Evolutionary conservation across 2,888 invertebrate genomes (phyloP).

Genomic region (Oscheius sp.): DNA sequence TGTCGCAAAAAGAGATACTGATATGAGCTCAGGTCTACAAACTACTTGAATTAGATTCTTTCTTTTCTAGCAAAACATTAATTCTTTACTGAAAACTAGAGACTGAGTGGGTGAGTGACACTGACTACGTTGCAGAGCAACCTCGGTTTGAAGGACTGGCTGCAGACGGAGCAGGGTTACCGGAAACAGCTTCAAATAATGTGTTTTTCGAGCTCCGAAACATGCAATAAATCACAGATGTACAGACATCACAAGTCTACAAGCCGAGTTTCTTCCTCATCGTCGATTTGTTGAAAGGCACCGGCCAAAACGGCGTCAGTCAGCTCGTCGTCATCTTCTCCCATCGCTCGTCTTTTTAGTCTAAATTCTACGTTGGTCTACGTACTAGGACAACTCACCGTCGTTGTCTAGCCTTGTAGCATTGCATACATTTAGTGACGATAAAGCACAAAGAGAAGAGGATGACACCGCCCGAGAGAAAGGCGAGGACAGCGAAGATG

Average conservation of each 20-base stretch:
- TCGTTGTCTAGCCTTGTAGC: constrained; percentile 55
- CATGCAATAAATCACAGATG: constrained; percentile 1
- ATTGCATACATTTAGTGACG: constrained; percentile 56
- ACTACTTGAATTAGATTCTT: too few relatives aligned
- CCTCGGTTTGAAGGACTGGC: constrained; percentile 9
- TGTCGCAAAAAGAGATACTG: too few relatives aligned
- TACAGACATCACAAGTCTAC: constrained; percentile 15
- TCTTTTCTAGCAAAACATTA: too few relatives aligned
- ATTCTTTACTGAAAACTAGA: too few relatives aligned
- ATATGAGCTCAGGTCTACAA: too few relatives aligned
- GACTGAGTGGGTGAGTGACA: not conserved
- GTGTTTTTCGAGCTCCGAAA: not conserved
- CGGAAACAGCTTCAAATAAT: not conserved
- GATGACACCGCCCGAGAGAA: constrained; percentile 50
- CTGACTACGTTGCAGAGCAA: constrained; percentile 7
- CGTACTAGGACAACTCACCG: constrained; percentile 32
- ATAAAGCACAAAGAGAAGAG: constrained; percentile 55
- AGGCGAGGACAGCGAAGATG: constrained; percentile 49
- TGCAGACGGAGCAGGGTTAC: not conserved
- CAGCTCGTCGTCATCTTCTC: constrained; percentile 45
- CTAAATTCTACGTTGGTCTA: constrained; percentile 32
- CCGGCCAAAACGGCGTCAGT: constrained; percentile 31
- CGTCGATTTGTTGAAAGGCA: constrained; percentile 29
- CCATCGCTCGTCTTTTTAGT: constrained; percentile 50
- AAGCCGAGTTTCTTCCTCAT: constrained; percentile 35